Base-by-base conservation (phyloP, 2,888 invertebrate species). In the Plusia festucae region DNA sequence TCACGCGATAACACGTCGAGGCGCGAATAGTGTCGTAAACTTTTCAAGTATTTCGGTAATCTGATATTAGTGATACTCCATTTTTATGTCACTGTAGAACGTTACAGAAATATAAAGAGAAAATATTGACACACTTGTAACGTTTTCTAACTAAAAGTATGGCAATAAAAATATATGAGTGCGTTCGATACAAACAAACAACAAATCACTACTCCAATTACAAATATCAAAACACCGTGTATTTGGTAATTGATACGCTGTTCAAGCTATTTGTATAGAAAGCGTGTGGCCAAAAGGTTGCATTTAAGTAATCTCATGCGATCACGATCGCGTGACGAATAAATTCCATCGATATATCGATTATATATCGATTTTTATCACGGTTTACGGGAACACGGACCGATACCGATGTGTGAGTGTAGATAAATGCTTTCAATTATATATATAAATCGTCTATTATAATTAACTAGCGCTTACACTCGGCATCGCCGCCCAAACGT, bases 361-460 rank as follows among this genome's bases (percentile, higher is more conserved):
- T 85, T 83, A 85, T 82, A 84, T 89, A 90, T 91, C 89, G 90
- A 91, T 92, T 91, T 83, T 88, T 83, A 86, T 87, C 90, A 89
- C 85, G 85, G 88, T 89, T 87, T 88, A 87, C 83, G 86, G 85
- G 85, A 87, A 87, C 79, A 81, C 82, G 75, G 79, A 74, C 78
- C 82, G 76, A 85, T 87, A 82, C 78, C 84, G 75, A 87, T 83
- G 84, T 81, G 84, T 85, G 85, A 80, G 84, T 81, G 78, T 81
- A 86, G 84, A 86, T 85, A 87, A 88, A 91, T 87, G 88, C 82
- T 85, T 87, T 84, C 88, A 89, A 91, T 91, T 90, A 85, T 85
- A 82, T 87, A 82, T 83, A 88, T 87, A 88, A 90, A 93, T 93
- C 90, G 91, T 82, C 89, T 89, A 92, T 92, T 92, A 88, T 85